phyloP scores from a whole-genome alignment of 2,888 invertebrate genomes.

The Eupithecia subumbrata region DNA sequence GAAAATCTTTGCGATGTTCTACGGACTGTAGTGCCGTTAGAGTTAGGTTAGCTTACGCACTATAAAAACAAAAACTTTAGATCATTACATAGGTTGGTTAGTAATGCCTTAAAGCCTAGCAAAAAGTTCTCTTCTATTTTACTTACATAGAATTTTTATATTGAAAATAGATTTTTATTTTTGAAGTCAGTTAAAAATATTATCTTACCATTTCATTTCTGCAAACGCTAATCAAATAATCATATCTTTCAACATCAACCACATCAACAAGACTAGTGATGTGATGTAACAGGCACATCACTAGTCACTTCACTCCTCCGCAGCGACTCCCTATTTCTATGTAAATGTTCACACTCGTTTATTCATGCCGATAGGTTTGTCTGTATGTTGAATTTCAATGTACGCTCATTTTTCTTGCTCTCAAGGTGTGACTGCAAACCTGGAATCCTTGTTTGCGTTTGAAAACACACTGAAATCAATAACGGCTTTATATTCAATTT shows the following conservation, averaged over 20 bases:
- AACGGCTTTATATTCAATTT: background rate
- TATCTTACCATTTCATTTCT: background rate
- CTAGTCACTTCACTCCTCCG: conserved; percentile 22
- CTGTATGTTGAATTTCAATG: conserved; percentile 29
- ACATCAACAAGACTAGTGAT: background rate
- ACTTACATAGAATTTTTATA: too few relatives aligned
- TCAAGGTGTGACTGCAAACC: background rate
- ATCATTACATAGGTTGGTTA: too few relatives aligned
- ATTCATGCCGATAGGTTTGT: conserved; percentile 38
- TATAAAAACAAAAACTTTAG: too few relatives aligned
- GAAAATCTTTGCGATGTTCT: too few relatives aligned
- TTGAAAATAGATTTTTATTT: too few relatives aligned
- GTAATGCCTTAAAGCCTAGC: too few relatives aligned
- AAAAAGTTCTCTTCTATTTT: too few relatives aligned
- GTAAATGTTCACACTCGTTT: conserved; percentile 38
- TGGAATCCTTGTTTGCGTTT: background rate
- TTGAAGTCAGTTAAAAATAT: too few relatives aligned
- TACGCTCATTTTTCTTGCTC: conserved; percentile 14
- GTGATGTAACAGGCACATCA: conserved; percentile 7
- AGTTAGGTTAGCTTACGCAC: too few relatives aligned
- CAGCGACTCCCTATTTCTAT: conserved; percentile 36
- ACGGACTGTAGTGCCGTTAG: too few relatives aligned
- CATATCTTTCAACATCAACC: too few relatives aligned
- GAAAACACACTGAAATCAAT: background rate
- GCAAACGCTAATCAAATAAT: background rate